Conservation (phyloP, 1,140 invertebrate genomes). For the Gryllus bimaculatus region DNA sequence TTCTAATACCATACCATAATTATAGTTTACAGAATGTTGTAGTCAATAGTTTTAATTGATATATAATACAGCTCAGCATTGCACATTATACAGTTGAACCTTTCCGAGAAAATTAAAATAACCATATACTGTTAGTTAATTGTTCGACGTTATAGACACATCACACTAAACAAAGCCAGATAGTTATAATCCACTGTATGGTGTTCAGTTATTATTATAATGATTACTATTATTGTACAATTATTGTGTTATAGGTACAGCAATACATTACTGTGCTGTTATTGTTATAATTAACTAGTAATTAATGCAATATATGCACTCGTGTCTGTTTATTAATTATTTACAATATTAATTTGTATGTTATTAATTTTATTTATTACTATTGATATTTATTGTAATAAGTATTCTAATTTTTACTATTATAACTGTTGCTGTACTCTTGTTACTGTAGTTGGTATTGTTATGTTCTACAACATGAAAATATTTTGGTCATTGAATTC, state of each 20-base stretch:
- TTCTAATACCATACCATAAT: slow-evolving; percentile 13
- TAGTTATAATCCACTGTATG: slow-evolving; percentile 16
- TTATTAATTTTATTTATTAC: slow-evolving; percentile 10
- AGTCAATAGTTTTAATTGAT: slow-evolving; percentile 21
- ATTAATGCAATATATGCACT: not conserved
- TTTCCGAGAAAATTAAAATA: slow-evolving; percentile 14
- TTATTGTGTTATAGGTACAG: slow-evolving; percentile 6
- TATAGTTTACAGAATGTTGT: slow-evolving; percentile 21
- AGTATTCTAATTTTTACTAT: not conserved
- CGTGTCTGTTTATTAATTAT: not conserved
- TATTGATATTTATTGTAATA: slow-evolving; percentile 6
- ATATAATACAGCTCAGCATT: slow-evolving; percentile 14
- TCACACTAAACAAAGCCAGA: slow-evolving; percentile 10
- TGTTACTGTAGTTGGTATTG: not conserved
- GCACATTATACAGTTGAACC: slow-evolving; percentile 14
- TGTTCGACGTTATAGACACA: slow-evolving; percentile 13
- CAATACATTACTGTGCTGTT: not conserved
- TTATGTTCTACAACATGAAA: not conserved
- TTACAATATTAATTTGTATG: slow-evolving; percentile 5
- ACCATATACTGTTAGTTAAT: slow-evolving; percentile 15
- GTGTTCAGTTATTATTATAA: slow-evolving; percentile 16
- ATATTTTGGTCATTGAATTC: not conserved
- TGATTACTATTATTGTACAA: slow-evolving; percentile 8
- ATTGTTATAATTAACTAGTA: slow-evolving; percentile 2
- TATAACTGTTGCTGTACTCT: not conserved